phyloP scores from a whole-genome alignment of 2,113 vertebrate species.

The Phasianus colchicus region DNA sequence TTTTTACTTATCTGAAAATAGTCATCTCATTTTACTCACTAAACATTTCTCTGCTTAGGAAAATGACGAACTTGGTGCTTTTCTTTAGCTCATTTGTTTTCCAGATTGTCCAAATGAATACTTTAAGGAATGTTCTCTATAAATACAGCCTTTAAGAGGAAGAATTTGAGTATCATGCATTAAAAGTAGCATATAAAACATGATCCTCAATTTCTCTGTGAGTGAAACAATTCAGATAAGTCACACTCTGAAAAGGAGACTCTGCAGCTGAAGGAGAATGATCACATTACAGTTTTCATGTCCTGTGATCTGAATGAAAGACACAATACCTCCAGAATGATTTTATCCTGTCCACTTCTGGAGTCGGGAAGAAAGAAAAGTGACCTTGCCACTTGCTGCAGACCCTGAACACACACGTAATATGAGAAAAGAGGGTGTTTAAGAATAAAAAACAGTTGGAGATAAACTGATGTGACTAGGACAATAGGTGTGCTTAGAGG shows the following conservation, averaged over 20 bases:
- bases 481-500: constrained; percentile 30
- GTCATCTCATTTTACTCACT: background rate
- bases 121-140: background rate
- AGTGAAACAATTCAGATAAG: constrained; percentile 33
- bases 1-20: constrained; percentile 16
- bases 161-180: background rate
- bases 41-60: background rate
- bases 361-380: constrained; percentile 1
- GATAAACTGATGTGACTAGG: background rate
- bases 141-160: constrained; percentile 18
- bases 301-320: constrained; percentile 37
- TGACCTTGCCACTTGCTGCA: constrained; percentile 26
- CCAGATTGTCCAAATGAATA: background rate
- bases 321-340: background rate
- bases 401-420: background rate
- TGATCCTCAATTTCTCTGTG: constrained; percentile 18
- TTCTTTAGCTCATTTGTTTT: background rate
- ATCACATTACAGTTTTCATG: constrained; percentile 15
- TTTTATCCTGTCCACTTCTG: constrained; percentile 5
- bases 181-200: constrained; percentile 14
- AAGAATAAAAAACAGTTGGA: background rate
- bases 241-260: constrained; percentile 30
- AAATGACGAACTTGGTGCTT: background rate
- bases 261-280: background rate
- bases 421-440: background rate